phyloP scores from a whole-genome alignment of 2,888 invertebrate genomes.

The Thyatira batis region DNA sequence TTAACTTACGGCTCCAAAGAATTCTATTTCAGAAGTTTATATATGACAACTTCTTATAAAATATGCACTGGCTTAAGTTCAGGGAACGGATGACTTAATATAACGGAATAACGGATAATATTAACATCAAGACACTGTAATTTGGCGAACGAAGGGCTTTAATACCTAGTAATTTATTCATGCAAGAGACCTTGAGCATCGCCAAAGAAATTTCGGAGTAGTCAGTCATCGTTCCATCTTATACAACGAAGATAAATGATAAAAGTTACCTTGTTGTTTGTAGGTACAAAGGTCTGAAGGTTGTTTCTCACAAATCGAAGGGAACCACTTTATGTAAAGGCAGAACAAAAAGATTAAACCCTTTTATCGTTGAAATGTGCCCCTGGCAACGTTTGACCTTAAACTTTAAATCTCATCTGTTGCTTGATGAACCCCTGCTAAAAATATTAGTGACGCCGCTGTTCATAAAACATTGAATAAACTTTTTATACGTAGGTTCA shows the following conservation, averaged over 20 bases:
- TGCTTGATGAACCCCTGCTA: constrained; percentile 28
- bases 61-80: background rate
- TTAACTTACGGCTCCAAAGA: too few relatives aligned
- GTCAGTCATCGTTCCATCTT: constrained; percentile 27
- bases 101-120: background rate
- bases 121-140: constrained; percentile 7
- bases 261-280: constrained; percentile 31
- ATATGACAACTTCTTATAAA: too few relatives aligned
- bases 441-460: constrained; percentile 12
- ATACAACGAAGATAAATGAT: constrained; percentile 39
- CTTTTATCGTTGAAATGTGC: constrained; percentile 30
- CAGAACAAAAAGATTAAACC: constrained; percentile 27
- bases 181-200: constrained; percentile 32
- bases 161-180: constrained; percentile 23
- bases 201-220: constrained; percentile 39
- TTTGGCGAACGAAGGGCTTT: constrained; percentile 19
- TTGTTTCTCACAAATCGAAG: constrained; percentile 31
- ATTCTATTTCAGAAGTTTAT: too few relatives aligned
- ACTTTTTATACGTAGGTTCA: too few relatives aligned
- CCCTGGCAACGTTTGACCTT: constrained; percentile 35
- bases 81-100: background rate
- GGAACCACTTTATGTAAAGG: constrained; percentile 19
- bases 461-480: background rate
- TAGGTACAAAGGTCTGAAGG: constrained; percentile 23
- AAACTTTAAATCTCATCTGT: constrained; percentile 31